Evolutionary conservation across 2,797 vertebrate species (phyloP).

Genomic region (Chloroceryle inda): DNA sequence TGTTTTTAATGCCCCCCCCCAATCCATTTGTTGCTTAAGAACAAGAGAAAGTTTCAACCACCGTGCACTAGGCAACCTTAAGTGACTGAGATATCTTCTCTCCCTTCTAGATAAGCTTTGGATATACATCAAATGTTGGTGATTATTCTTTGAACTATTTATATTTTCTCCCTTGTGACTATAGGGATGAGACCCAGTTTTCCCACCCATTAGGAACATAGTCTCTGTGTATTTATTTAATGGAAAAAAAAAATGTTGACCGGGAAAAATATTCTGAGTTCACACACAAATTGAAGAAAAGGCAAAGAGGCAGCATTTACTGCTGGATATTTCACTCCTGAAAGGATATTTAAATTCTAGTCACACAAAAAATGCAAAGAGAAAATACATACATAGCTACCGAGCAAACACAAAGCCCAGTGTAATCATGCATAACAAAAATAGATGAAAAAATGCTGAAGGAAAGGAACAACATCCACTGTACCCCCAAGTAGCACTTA

Average conservation of each 20-base stretch:
- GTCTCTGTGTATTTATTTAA: background rate
- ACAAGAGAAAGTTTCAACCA: background rate
- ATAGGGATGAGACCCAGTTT: background rate
- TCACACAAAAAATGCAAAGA: background rate
- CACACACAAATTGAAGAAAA: background rate
- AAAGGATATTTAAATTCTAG: background rate
- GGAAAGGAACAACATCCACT: background rate
- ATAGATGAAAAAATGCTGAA: background rate
- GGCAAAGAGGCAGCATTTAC: background rate
- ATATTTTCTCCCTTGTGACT: background rate
- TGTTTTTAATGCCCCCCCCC: background rate
- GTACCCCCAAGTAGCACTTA: background rate
- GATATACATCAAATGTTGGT: background rate
- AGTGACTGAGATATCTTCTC: background rate
- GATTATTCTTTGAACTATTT: background rate
- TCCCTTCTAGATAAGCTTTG: background rate
- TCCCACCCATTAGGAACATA: background rate
- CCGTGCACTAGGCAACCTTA: background rate
- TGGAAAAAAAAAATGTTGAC: background rate
- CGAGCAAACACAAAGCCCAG: background rate
- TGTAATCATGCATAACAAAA: background rate
- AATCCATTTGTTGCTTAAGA: background rate
- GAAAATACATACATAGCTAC: background rate
- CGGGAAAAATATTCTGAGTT: background rate
- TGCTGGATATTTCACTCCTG: background rate